phyloP scores from a whole-genome alignment of 2,113 vertebrate species.

The Fukomys damarensis region DNA sequence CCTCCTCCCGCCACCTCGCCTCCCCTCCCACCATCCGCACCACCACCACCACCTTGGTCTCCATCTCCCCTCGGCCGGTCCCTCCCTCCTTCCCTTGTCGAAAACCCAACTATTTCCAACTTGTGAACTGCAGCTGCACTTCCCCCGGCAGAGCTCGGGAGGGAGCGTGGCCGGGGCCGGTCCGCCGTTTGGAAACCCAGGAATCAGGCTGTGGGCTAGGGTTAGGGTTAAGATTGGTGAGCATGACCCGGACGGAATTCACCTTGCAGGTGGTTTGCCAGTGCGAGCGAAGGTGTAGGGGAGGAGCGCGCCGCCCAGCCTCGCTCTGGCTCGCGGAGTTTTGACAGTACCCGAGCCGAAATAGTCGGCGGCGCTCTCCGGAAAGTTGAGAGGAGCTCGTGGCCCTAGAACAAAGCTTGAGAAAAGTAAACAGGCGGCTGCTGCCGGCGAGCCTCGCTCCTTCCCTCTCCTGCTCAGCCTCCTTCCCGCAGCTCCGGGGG shows the following conservation, averaged over 20 bases:
- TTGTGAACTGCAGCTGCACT: slow-evolving; percentile 82
- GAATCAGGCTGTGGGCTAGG: too few relatives aligned
- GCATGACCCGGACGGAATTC: too few relatives aligned
- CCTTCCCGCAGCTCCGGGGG: slow-evolving; percentile 48
- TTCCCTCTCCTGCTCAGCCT: slow-evolving; percentile 17
- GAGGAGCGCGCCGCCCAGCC: slow-evolving; percentile 74
- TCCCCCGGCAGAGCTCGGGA: slow-evolving; percentile 68
- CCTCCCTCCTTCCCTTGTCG: slow-evolving; percentile 66
- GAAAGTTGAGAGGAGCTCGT: slow-evolving; percentile 83
- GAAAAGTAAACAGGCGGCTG: slow-evolving; percentile 83
- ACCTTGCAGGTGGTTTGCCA: too few relatives aligned
- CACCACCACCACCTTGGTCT: slow-evolving; percentile 55
- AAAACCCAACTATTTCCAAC: slow-evolving; percentile 81
- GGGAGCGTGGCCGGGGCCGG: slow-evolving; percentile 63
- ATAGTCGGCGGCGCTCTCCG: slow-evolving; percentile 79
- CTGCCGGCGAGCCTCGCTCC: slow-evolving; percentile 61
- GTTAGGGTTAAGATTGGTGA: too few relatives aligned
- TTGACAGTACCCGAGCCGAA: slow-evolving; percentile 80
- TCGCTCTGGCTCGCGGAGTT: slow-evolving; percentile 72
- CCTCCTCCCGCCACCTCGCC: slow-evolving; percentile 30
- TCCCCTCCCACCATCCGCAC: slow-evolving; percentile 14
- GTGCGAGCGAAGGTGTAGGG: too few relatives aligned
- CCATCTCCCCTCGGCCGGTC: slow-evolving; percentile 40
- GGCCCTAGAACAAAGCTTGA: slow-evolving; percentile 84
- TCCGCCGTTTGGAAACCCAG: too few relatives aligned